These are phyloP conservation scores for Hedychridium roseum DNA, from an alignment of 2,888 invertebrate genomes.

Conservation along the genomic window DNA sequence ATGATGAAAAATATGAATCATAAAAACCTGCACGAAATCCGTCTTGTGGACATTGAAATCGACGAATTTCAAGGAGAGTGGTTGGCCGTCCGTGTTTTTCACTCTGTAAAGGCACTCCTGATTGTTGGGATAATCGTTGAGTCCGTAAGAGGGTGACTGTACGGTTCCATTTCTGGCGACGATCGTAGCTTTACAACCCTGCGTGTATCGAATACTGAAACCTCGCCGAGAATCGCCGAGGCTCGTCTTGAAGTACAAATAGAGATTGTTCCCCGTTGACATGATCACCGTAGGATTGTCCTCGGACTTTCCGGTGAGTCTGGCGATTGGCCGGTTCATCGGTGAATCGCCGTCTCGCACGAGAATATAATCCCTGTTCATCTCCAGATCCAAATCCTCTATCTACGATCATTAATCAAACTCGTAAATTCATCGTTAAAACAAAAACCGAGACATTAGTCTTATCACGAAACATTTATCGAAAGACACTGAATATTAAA, in stretches of 20 bases:
- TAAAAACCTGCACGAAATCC: slow-evolving; percentile 81
- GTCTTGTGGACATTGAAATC: slow-evolving; percentile 87
- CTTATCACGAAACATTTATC: too few relatives aligned
- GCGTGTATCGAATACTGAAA: slow-evolving; percentile 86
- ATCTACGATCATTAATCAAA: too few relatives aligned
- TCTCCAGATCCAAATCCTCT: slow-evolving; percentile 84
- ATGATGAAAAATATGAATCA: background rate
- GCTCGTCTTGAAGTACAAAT: slow-evolving; percentile 91
- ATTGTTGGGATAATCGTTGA: slow-evolving; percentile 88
- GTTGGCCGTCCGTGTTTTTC: slow-evolving; percentile 82
- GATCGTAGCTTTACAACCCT: slow-evolving; percentile 89
- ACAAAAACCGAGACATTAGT: too few relatives aligned
- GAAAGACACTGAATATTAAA: too few relatives aligned
- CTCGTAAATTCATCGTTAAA: too few relatives aligned
- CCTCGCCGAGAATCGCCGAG: slow-evolving; percentile 90
- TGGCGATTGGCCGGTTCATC: slow-evolving; percentile 83
- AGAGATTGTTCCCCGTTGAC: slow-evolving; percentile 88
- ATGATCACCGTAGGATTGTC: slow-evolving; percentile 83
- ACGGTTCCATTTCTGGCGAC: slow-evolving; percentile 86
- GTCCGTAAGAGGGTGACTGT: slow-evolving; percentile 87
- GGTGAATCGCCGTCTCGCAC: slow-evolving; percentile 92
- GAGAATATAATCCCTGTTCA: slow-evolving; percentile 85
- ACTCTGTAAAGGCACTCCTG: slow-evolving; percentile 91
- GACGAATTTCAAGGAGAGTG: slow-evolving; percentile 87
- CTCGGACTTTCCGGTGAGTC: slow-evolving; percentile 80